Evolutionary conservation across 2,888 invertebrate species (phyloP).

Genomic region (Drosophila ochracea): DNA sequence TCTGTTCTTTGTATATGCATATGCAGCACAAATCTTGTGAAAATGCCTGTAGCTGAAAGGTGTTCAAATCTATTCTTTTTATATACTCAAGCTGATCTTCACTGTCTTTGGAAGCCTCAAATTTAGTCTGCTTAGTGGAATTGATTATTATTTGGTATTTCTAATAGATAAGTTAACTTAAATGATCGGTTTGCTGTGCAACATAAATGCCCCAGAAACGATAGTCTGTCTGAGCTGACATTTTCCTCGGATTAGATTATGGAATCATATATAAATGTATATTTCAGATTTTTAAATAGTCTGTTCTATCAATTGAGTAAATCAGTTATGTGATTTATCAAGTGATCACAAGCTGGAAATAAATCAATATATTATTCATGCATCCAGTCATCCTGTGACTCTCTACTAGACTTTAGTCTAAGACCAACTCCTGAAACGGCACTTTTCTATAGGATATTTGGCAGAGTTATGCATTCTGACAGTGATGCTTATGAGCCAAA

Average conservation of each 20-base stretch:
- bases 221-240: background rate
- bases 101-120: background rate
- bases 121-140: background rate
- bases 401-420: background rate
- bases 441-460: background rate
- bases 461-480: slow-evolving; percentile 38
- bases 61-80: background rate
- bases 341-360: background rate
- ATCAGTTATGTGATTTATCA: background rate
- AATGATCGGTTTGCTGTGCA: background rate
- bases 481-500: slow-evolving; percentile 40
- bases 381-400: background rate
- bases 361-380: background rate
- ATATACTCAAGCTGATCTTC: background rate
- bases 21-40: background rate
- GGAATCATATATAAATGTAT: background rate
- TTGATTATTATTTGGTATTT: background rate
- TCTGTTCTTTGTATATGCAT: background rate
- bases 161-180: background rate
- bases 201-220: too few relatives aligned
- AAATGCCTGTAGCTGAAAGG: background rate
- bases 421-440: background rate
- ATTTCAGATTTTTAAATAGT: background rate
- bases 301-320: background rate
- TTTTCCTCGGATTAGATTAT: background rate